Evolutionary conservation across 1,140 invertebrate species (phyloP), one percentile per base, ranked within the genome.

Genomic region (Drosophila ficusphila): DNA sequence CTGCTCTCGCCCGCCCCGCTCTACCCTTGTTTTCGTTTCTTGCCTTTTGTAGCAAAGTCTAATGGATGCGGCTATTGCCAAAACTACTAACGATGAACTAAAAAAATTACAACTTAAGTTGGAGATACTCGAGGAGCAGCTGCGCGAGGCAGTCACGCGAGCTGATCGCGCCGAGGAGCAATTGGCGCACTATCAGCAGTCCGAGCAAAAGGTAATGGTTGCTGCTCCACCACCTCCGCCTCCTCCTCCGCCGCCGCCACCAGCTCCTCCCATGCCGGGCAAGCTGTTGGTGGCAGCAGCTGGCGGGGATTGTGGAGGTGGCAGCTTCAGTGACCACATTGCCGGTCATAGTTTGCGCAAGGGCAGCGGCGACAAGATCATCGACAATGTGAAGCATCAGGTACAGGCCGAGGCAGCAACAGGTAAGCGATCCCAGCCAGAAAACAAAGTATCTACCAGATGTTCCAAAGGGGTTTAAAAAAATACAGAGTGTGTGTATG

Each of bases 11-110:
- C 62, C 34, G 34, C 42, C 42, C 62, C 71, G 42, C 46, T 57
- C 56, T 76, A 65, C 61, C 64, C 61, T 68, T 27, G 61, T 68
- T 68, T 36, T 67, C 44, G 61, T 68, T 49, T 88, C 62, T 73
- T 72, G 49, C 75, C 49, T 47, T 47, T 54, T 86, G 90, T 90
- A 91, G 90, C 83, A 90, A 90, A 78, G 36, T 77, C 76, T 90
- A 51, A 79, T 91, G 88, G 90, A 91, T 74, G 86, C 88, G 79
- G 88, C 90, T 73, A 91, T 91, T 68, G 75, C 86, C 79, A 90
- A 90, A 85, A 79, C 73, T 81, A 91, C 88, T 90, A 91, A 90
- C 81, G 90, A 90, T 75, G 90, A 91, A 90, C 72, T 91, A 83
- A 89, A 91, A 88, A 89, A 86, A 74, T 90, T 91, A 73, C 85